A percentile compares a stretch with the other conserved stretches of the same genome.
Conservation (phyloP, 1,140 invertebrate species). For the Cotesia vestalis region DNA sequence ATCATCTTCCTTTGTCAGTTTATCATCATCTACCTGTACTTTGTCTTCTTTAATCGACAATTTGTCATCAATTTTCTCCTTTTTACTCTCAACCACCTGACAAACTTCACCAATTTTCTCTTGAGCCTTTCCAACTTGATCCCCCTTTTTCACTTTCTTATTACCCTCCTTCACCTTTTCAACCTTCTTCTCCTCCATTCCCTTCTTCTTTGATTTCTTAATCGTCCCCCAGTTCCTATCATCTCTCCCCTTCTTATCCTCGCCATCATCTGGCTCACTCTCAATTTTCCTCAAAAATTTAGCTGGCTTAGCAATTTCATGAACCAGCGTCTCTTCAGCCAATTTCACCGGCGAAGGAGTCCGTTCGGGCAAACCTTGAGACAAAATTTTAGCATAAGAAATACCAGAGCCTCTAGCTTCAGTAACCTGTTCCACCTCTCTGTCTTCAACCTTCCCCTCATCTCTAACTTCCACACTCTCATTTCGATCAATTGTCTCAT, state of each 20-base stretch:
- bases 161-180: constrained; percentile 23
- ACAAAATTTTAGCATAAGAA: constrained; percentile 79
- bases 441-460: constrained; percentile 10
- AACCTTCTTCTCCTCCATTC: constrained; percentile 33
- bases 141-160: constrained; percentile 31
- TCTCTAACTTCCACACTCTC: neutral
- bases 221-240: constrained; percentile 48
- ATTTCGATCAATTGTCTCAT: constrained; percentile 11
- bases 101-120: constrained; percentile 32
- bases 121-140: neutral
- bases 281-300: constrained; percentile 21
- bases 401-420: constrained; percentile 60
- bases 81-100: constrained; percentile 9
- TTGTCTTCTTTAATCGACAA: constrained; percentile 33
- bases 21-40: constrained; percentile 28
- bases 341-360: constrained; percentile 22
- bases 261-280: constrained; percentile 12
- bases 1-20: constrained; percentile 28
- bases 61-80: constrained; percentile 28
- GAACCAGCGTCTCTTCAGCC: constrained; percentile 35
- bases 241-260: constrained; percentile 33
- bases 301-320: constrained; percentile 34
- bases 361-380: constrained; percentile 69
- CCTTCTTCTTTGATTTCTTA: constrained; percentile 46
- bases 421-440: neutral